phyloP scores from a whole-genome alignment of 2,113 vertebrate species.

The Passer montanus region DNA sequence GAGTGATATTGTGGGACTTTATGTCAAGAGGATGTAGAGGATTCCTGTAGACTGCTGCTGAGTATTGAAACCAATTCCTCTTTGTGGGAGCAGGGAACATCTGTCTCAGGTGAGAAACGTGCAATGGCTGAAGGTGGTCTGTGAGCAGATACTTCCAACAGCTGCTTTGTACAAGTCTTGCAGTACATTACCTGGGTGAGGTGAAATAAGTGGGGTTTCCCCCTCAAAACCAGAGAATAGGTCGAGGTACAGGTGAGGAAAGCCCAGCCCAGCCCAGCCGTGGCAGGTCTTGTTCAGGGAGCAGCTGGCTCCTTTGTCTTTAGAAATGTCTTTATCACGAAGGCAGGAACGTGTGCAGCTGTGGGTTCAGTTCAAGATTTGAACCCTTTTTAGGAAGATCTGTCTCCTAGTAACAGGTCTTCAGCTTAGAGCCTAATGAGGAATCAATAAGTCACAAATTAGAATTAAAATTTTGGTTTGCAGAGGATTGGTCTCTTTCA shows the following conservation, averaged over 20 bases:
- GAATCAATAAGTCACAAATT: background rate
- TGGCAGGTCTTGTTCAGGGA: background rate
- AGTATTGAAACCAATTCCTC: background rate
- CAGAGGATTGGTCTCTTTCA: background rate
- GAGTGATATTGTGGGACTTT: background rate
- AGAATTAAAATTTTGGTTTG: background rate
- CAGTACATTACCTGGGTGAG: background rate
- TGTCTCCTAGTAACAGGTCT: background rate
- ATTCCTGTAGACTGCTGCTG: background rate
- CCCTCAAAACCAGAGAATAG: background rate
- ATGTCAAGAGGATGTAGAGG: background rate
- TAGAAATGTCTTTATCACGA: background rate
- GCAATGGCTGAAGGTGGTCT: background rate
- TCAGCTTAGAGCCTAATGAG: background rate
- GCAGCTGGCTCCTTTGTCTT: background rate
- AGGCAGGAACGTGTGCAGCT: background rate
- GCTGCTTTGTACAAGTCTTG: background rate
- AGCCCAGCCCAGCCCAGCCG: background rate
- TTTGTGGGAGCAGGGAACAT: background rate
- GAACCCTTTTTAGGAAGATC: background rate
- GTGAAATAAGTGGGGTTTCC: background rate
- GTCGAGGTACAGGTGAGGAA: background rate
- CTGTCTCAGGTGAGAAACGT: background rate
- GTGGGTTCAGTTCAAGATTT: background rate
- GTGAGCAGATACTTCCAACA: background rate